phyloP scores from a whole-genome alignment of 2,888 invertebrate species.

The Ennomos erosarius region DNA sequence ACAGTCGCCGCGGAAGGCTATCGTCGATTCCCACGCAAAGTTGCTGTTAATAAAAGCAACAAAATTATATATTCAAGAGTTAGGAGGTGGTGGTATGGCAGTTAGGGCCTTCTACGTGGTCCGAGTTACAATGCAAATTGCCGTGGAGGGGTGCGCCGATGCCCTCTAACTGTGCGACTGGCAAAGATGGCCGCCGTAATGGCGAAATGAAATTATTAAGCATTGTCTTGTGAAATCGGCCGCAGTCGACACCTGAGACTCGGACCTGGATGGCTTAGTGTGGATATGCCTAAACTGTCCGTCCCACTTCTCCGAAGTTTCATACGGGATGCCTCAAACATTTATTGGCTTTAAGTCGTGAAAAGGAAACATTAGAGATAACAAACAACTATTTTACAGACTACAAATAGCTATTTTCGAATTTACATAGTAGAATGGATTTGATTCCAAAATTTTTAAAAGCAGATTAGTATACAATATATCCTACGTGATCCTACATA shows the following conservation, averaged over 20 bases:
- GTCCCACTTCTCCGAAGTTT: neutral
- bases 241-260: constrained; percentile 85
- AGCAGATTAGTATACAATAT: too few relatives aligned
- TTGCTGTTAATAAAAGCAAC: constrained; percentile 84
- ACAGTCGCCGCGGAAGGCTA: constrained; percentile 81
- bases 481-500: constrained; percentile 5
- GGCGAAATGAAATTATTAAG: constrained; percentile 85
- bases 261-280: constrained; percentile 59
- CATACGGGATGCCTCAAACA: neutral
- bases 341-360: too few relatives aligned
- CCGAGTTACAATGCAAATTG: constrained; percentile 85
- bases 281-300: constrained; percentile 61
- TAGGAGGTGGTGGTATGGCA: constrained; percentile 82
- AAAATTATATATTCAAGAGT: constrained; percentile 86
- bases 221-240: constrained; percentile 85
- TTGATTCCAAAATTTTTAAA: too few relatives aligned
- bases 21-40: constrained; percentile 84
- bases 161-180: constrained; percentile 84
- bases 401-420: too few relatives aligned
- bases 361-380: too few relatives aligned
- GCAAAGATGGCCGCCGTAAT: constrained; percentile 84
- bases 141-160: constrained; percentile 81
- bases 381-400: too few relatives aligned
- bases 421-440: too few relatives aligned
- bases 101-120: constrained; percentile 83